phyloP scores from a whole-genome alignment of 30 jellyfish, hydroid and myxozoan genomes.

The Aurelia aurita region DNA sequence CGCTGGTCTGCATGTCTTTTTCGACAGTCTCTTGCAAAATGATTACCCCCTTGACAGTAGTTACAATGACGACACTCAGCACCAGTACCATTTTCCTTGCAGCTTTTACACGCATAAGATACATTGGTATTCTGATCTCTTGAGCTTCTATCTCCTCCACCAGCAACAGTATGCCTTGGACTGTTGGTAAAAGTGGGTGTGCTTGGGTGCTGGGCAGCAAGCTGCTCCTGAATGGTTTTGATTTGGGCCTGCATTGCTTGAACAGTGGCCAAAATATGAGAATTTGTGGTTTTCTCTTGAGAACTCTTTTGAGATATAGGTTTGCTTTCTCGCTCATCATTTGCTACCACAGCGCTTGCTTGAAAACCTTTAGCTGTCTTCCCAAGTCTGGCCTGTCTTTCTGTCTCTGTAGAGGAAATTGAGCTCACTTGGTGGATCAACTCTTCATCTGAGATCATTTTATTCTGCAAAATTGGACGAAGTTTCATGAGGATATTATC shows the following conservation, averaged over 20 bases:
- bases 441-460: slow-evolving; percentile 29
- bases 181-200: neutral
- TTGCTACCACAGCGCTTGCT: slow-evolving; percentile 4
- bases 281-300: slow-evolving; percentile 1
- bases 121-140: neutral
- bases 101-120: slow-evolving; percentile 18
- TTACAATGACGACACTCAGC: slow-evolving; percentile 10
- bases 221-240: slow-evolving; percentile 5
- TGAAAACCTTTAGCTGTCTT: neutral
- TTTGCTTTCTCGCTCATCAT: neutral
- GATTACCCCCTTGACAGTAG: slow-evolving; percentile 21
- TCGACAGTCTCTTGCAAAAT: slow-evolving; percentile 16
- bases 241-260: slow-evolving; percentile 29
- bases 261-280: slow-evolving; percentile 29
- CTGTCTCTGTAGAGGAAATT: slow-evolving; percentile 16
- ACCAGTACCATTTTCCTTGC: slow-evolving; percentile 24
- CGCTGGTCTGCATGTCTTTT: slow-evolving; percentile 23
- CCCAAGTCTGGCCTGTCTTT: slow-evolving; percentile 32
- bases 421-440: slow-evolving; percentile 24
- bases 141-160: neutral
- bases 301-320: neutral
- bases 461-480: slow-evolving; percentile 10
- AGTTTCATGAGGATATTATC: slow-evolving; percentile 24
- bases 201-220: slow-evolving; percentile 5
- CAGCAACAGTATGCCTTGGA: too few species aligned